phyloP scores from a whole-genome alignment of 1,140 invertebrate species.

The Lasaia peninsularis region DNA sequence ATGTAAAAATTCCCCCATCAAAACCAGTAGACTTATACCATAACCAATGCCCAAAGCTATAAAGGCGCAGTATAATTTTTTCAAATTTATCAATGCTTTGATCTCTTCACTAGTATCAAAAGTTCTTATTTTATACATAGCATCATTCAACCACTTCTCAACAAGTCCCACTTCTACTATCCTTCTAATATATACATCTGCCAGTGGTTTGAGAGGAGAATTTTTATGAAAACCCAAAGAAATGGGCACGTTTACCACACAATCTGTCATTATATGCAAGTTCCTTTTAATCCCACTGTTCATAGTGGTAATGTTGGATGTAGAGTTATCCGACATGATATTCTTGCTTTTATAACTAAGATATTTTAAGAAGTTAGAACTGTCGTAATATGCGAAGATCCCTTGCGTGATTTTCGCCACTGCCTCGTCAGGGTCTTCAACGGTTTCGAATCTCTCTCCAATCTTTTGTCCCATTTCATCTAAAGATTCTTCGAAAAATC shows the following conservation, averaged over 20 bases:
- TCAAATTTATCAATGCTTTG: constrained; percentile 86
- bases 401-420: constrained; percentile 82
- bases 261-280: constrained; percentile 88
- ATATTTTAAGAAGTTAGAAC: constrained; percentile 83
- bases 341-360: constrained; percentile 79
- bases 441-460: constrained; percentile 81
- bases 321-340: constrained; percentile 25
- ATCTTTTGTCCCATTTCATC: constrained; percentile 82
- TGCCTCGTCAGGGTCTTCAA: constrained; percentile 78
- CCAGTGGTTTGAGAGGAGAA: constrained; percentile 84
- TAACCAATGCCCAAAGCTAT: constrained; percentile 84
- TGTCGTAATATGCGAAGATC: constrained; percentile 88
- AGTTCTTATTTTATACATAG: constrained; percentile 76
- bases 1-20: constrained; percentile 81
- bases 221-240: constrained; percentile 89
- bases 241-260: constrained; percentile 88
- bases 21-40: constrained; percentile 76
- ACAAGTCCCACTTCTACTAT: constrained; percentile 87
- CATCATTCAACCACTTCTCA: constrained; percentile 88
- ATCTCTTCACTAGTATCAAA: constrained; percentile 66
- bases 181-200: constrained; percentile 82
- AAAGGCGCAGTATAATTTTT: constrained; percentile 87
- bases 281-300: constrained; percentile 67
- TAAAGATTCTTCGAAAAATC: constrained; percentile 83
- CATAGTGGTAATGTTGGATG: constrained; percentile 34